Base-by-base conservation (phyloP, 2,113 vertebrate species). In the Bungarus multicinctus region DNA sequence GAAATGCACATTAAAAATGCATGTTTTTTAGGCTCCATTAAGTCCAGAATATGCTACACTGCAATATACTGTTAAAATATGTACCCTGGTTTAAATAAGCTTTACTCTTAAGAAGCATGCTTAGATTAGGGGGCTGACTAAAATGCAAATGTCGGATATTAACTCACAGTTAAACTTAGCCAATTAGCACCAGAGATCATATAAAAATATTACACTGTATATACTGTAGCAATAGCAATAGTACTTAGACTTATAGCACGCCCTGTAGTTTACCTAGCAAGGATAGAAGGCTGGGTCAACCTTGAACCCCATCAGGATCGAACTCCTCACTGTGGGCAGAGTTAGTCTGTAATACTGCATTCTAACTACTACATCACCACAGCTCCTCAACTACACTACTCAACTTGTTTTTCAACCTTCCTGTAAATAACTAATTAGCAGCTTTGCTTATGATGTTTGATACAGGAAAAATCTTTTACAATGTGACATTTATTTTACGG, bases 81-180 rank as follows among this genome's bases (percentile, higher is more conserved):
- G 69, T 53, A 53, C 16, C 74, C 34, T 18, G 0, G 18, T 20
- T 81, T 81, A 81, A 81, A 81, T 81, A 43, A 81, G 34, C 6
- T 34, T 43, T 81, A 81, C 7, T 81, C 74, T 81, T 43, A 43
- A 81, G 74, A 43, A 43, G 74, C 74, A 23, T 81, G 74, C 74
- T 81, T 81, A 81, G 74, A 81, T 81, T 81, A 43, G 95, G 58
- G 94, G 92, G 74, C 57, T 93, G 95, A 95, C 95, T 95, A 95
- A 95, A 93, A 95, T 93, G 86, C 81, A 53, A 88, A 88, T 91
- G 88, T 92, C 27, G 89, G 89, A 74, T 91, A 94, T 90, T 39
- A 92, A 89, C 88, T 89, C 34, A 64, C 4, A 39, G 47, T 91
- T 94, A 93, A 86, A 47, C 3, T 16, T 90, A 27, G 92, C 89